These are phyloP conservation scores for Coendou prehensilis DNA, from an alignment of 2,797 vertebrate species.

Conservation along the genomic window DNA sequence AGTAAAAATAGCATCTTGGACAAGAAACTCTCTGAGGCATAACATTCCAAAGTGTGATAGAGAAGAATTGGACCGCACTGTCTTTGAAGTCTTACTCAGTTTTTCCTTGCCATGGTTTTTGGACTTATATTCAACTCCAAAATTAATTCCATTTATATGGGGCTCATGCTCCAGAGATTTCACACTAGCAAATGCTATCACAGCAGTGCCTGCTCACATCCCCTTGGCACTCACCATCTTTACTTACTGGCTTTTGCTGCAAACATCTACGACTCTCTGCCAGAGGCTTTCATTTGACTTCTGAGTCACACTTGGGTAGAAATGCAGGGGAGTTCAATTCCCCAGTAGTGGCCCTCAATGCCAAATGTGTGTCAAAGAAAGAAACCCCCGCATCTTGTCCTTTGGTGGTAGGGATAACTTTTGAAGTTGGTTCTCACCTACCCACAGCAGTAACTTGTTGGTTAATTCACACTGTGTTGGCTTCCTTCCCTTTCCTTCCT, in stretches of 20 bases:
- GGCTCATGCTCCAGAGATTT: conserved; percentile 16
- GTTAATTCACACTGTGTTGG: not conserved
- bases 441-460: conserved; percentile 1
- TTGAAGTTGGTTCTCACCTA: not conserved
- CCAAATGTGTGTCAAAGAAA: conserved; percentile 8
- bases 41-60: conserved; percentile 41
- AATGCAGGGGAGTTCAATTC: conserved; percentile 22
- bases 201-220: not conserved
- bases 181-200: conserved; percentile 52
- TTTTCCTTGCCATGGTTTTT: conserved; percentile 26
- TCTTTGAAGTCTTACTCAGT: conserved; percentile 10
- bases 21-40: conserved; percentile 49
- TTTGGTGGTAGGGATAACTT: not conserved
- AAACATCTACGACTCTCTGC: conserved; percentile 31
- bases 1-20: conserved; percentile 62
- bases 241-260: not conserved
- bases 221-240: conserved; percentile 3
- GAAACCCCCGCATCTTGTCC: not conserved
- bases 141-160: not conserved
- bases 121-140: conserved; percentile 1
- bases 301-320: conserved; percentile 36
- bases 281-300: conserved; percentile 40
- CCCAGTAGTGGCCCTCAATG: not conserved
- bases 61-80: not conserved
- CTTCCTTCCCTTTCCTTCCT: conserved; percentile 51